Evolutionary conservation across 1,140 invertebrate genomes (phyloP), one percentile per base, ranked within the genome.

Genomic region (Drosophila eugracilis): DNA sequence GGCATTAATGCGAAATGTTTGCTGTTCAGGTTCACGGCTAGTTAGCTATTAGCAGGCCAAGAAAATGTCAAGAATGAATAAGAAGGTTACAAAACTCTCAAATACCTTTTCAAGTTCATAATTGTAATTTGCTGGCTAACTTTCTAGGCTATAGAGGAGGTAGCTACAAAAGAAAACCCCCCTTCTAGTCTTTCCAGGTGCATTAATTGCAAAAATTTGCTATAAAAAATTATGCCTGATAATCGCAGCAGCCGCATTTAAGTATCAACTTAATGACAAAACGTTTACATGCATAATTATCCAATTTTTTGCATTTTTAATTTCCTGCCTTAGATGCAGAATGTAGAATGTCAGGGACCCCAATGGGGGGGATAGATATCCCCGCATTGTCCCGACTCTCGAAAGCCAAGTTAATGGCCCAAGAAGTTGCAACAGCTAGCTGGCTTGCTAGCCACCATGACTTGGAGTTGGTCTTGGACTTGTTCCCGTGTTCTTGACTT

Each of bases 271-370:
- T 85, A 85, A 84, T 84, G 80, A 60, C 80, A 67, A 84, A 79
- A 79, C 80, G 79, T 66, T 84, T 79, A 79, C 60, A 55, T 80
- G 63, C 55, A 72, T 75, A 86, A 85, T 84, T 84, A 84, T 74
- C 54, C 48, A 65, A 58, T 73, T 76, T 67, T 67, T 36, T 69
- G 65, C 65, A 69, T 67, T 69, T 86, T 78, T 57, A 84, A 80
- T 84, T 84, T 84, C 81, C 81, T 86, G 81, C 17, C 72, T 74
- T 52, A 62, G 63, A 41, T 36, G 36, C n/a, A 44, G 30, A 45
- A 41, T 45, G 21, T n/a, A 44, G 30, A 45, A 41, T 45, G 21
- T n/a, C 42, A 9, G n/a, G 3, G 6, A 3, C n/a, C 7, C 22
- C 21, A 37, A 21, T 39, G 39, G 5, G 21, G 44, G 26, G n/a